Conservation (phyloP, 2,888 invertebrate species). For the Drosophila testacea region DNA sequence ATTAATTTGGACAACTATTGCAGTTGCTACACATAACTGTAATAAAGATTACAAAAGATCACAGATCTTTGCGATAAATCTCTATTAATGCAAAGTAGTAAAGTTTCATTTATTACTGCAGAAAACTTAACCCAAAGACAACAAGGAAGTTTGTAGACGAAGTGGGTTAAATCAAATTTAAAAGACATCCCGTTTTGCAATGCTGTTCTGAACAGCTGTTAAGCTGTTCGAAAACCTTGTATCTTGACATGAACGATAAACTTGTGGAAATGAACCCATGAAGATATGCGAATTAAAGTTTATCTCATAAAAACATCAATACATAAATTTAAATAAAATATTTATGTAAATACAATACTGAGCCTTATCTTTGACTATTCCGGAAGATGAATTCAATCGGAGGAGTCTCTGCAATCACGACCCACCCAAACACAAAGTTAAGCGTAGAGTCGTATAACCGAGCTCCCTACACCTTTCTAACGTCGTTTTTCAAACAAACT, state of each 20-base stretch:
- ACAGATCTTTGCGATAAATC: too few species aligned
- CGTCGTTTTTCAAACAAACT: constrained; percentile 18
- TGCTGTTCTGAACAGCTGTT: too few species aligned
- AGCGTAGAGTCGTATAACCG: constrained; percentile 45
- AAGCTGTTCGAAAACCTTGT: too few species aligned
- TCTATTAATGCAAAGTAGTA: neutral
- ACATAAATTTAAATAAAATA: too few species aligned
- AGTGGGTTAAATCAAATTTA: too few species aligned
- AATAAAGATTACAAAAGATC: too few species aligned
- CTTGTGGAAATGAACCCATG: too few species aligned
- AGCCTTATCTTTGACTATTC: constrained; percentile 5
- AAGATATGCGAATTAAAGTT: neutral
- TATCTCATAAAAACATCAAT: neutral
- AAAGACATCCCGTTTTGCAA: too few species aligned
- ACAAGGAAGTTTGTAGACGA: too few species aligned
- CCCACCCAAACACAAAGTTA: constrained; percentile 52
- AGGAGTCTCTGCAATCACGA: constrained; percentile 39
- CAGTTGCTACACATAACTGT: neutral
- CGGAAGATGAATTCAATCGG: constrained; percentile 28
- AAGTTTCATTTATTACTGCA: neutral
- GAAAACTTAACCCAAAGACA: neutral
- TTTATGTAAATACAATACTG: neutral
- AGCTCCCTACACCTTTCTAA: constrained; percentile 53
- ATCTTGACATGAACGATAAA: too few species aligned
- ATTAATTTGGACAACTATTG: constrained; percentile 11